Percentiles rank a stretch among this genome's conserved stretches.
Evolutionary conservation across 1,140 invertebrate genomes (phyloP).

Genomic region (Globodera rostochiensis): DNA sequence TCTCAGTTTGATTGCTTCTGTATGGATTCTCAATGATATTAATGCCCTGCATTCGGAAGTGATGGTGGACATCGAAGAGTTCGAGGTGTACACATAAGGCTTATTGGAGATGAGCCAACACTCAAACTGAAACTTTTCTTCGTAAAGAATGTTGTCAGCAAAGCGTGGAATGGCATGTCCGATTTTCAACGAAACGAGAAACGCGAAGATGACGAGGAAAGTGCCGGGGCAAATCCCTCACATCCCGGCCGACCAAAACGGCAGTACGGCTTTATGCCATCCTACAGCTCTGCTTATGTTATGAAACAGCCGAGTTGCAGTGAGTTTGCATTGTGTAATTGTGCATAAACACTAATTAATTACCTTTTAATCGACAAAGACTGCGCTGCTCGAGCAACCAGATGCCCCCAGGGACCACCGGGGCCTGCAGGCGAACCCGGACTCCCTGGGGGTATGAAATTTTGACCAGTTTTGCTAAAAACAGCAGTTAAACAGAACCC

Average conservation of each 20-base stretch:
- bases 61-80: not conserved
- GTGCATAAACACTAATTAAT: not conserved
- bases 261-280: conserved; percentile 3
- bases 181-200: not conserved
- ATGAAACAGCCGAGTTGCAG: not conserved
- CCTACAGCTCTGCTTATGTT: not conserved
- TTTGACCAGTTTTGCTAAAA: no score
- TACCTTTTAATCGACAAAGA: not conserved
- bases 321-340: not conserved
- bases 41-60: conserved; percentile 5
- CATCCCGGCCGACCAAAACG: not conserved
- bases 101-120: not conserved
- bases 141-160: not conserved
- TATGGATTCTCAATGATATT: not conserved
- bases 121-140: not conserved
- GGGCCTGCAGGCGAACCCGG: not conserved
- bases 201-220: not conserved
- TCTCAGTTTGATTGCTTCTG: not conserved
- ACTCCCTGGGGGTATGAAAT: not conserved
- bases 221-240: not conserved
- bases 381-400: not conserved
- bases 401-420: not conserved
- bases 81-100: not conserved
- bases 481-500: not conserved
- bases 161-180: not conserved